Evolutionary conservation across 1,140 invertebrate species (phyloP).

Genomic region (Trinorchestia longiramus): DNA sequence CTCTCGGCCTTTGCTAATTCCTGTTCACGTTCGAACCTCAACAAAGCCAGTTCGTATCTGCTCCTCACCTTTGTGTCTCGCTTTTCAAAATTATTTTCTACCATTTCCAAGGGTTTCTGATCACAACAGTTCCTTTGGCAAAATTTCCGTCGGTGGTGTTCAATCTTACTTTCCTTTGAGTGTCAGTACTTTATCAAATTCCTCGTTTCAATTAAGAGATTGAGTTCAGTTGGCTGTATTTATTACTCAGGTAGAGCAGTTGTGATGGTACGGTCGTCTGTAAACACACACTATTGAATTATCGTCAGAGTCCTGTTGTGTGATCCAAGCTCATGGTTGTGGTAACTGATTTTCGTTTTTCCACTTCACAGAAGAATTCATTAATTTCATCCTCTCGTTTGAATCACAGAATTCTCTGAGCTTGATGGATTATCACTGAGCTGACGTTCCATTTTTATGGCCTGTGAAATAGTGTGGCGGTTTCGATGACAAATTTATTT

Average conservation of each 20-base stretch:
- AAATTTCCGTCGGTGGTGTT: background rate
- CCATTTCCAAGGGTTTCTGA: background rate
- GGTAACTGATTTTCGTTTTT: background rate
- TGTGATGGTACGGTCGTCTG: background rate
- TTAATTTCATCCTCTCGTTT: background rate
- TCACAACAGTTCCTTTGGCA: background rate
- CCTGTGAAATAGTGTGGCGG: constrained; percentile 1
- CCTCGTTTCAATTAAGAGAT: background rate
- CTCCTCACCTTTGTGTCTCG: background rate
- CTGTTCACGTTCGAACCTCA: background rate
- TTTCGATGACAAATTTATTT: constrained; percentile 29
- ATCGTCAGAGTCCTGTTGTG: background rate
- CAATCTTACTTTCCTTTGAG: background rate
- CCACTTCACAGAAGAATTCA: background rate
- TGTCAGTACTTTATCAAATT: background rate
- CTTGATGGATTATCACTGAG: background rate
- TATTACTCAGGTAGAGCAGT: background rate
- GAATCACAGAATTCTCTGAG: background rate
- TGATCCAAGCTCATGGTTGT: background rate
- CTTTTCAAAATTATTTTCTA: background rate
- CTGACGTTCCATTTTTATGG: constrained; percentile 41
- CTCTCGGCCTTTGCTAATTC: background rate
- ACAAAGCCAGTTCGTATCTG: background rate
- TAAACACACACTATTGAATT: constrained; percentile 3
- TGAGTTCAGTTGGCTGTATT: background rate